These are phyloP conservation scores for Drosophila hamatofila DNA, from an alignment of 2,888 invertebrate genomes.

Conservation along the genomic window DNA sequence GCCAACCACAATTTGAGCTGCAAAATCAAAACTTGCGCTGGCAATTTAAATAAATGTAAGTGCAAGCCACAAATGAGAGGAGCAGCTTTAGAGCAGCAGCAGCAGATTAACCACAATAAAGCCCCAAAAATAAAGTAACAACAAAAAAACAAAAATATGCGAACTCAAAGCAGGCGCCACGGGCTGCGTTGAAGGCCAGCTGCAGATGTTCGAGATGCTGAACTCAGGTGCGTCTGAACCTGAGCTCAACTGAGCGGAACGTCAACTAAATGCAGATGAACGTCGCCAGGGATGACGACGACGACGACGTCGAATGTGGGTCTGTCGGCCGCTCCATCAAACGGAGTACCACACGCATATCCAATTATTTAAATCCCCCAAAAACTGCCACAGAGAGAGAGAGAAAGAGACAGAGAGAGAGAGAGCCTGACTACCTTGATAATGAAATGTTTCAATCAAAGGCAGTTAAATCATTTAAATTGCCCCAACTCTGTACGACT, in stretches of 20 bases:
- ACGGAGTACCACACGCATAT: constrained; percentile 79
- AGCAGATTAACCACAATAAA: constrained; percentile 35
- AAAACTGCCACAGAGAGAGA: constrained; percentile 10
- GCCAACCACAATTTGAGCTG: constrained; percentile 47
- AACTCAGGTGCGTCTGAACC: background rate
- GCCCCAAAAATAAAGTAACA: background rate
- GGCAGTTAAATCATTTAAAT: constrained; percentile 78
- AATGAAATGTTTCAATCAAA: constrained; percentile 82
- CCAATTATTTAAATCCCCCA: constrained; percentile 81
- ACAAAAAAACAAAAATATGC: background rate
- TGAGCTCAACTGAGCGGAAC: constrained; percentile 19
- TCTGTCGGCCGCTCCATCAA: constrained; percentile 39
- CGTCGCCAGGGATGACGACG: constrained; percentile 21
- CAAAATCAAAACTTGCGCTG: constrained; percentile 54
- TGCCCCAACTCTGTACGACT: constrained; percentile 25
- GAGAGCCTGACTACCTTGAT: constrained; percentile 43
- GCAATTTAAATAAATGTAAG: constrained; percentile 41
- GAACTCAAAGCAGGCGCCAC: constrained; percentile 30
- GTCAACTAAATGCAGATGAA: constrained; percentile 64
- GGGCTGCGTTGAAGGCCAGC: constrained; percentile 27
- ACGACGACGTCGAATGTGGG: constrained; percentile 19
- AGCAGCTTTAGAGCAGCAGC: constrained; percentile 16
- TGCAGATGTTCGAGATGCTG: constrained; percentile 37
- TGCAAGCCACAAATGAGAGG: constrained; percentile 32
- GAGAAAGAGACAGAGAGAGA: constrained; percentile 2